Evolutionary conservation across 1,140 invertebrate species (phyloP), one percentile per base, ranked within the genome.

Genomic region (Bacillus rossius): DNA sequence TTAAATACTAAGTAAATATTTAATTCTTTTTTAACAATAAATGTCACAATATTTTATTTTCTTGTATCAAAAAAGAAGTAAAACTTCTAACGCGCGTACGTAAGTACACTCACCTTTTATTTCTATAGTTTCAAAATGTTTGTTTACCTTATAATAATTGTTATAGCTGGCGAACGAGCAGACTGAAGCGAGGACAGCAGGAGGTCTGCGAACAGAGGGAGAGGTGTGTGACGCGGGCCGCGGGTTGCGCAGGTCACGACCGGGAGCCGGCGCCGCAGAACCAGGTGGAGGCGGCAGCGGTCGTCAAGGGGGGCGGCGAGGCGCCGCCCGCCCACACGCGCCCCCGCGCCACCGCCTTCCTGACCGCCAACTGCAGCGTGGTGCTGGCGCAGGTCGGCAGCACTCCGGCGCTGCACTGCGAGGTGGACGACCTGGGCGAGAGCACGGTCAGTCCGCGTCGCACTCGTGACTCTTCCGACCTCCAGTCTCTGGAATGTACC

Each of bases 361-460:
- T 81, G 58, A 82, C 80, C 62, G 75, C 78, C 42, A 83, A 83
- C 67, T 81, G 79, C 69, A 83, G 80, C 29, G 76, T 77, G 59
- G 76, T 83, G 62, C 74, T 79, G 67, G 81, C 80, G 37, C 81
- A 83, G 67, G 80, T 79, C 61, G 78, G 79, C 37, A 81, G 80
- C 8, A 82, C 80, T 40, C 80, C 81, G 43, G 74, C 81, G 59
- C 68, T 83, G 29, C 81, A 81, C 61, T 83, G 81, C 68, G 79
- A 81, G 75, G 80, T 82, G 61, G 77, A 76, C 59, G 80, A 81
- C 67, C 79, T 81, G 20, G 81, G 79, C 3, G 81, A 82, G 64
- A 80, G 80, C 62, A 79, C 79, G 71, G 81, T 83, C 70, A 78
- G 76, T 73, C 16, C 3, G 42, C 26, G 51, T 14, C n/a, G 10